Evolutionary conservation across 2,113 vertebrate genomes (phyloP), one percentile per base, ranked within the genome.

Genomic region (Peromyscus californicus): DNA sequence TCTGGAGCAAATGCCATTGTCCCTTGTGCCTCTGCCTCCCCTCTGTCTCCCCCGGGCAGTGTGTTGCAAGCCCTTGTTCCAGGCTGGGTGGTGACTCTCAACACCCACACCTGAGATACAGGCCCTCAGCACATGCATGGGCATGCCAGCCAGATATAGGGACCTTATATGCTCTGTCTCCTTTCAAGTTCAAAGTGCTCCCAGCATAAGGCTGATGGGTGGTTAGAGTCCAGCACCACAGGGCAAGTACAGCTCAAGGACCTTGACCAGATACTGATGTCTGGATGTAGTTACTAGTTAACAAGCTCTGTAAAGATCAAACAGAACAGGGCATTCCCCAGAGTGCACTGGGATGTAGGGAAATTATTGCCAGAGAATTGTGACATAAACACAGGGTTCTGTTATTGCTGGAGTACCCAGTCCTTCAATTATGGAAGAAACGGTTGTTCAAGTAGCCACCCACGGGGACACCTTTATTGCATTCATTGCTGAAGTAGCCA

Each of bases 241-340:
- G 89, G 39, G 82, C 29, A 96, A 92, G 69, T 83, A 3, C 17
- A 69, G 61, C 69, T 83, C 74, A 83, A 91, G 67, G 22, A 29
- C 54, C 54, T 12, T 72, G 42, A 70, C 29, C 67, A 82, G 76
- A 39, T 88, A 42, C 7, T 57, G 70, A 63, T 70, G 69, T 74
- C 19, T 76, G 59, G 42, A 82, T n/a, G 91, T 85, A 59, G 76
- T 93, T 83, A 91, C 9, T 90, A 74, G 65, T 83, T 97, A 94
- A 95, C 82, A 93, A 88, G 84, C 65, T 91, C 61, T 65, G 22
- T 67, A 54, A 86, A 94, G 74, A 57, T 63, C 69, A 96, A 87
- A 75, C 45, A 54, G 59, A 98, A 54, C n/a, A 69, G 82, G 39
- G 39, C 39, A 45, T 16, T 45, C 26, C 10, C 39, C 39, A 10